Percentiles rank a stretch among this genome's conserved stretches.
phyloP scores from a whole-genome alignment of 1,140 invertebrate species.

The Lepidurus couesii region DNA sequence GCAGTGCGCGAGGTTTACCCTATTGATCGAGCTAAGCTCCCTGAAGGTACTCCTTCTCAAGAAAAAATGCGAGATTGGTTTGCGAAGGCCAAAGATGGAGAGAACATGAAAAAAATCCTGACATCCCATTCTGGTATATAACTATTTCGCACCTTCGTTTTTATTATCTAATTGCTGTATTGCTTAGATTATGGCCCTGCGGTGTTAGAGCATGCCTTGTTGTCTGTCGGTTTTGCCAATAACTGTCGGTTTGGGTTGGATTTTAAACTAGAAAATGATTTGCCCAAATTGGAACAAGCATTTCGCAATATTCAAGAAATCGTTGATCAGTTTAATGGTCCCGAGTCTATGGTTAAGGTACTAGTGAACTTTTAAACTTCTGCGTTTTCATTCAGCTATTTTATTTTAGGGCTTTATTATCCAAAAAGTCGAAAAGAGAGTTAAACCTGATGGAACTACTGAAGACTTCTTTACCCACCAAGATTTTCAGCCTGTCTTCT shows the following conservation, averaged over 20 bases:
- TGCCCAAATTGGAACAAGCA: conserved; percentile 60
- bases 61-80: conserved; percentile 54
- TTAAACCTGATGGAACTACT: conserved; percentile 51
- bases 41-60: conserved; percentile 49
- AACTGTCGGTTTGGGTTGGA: conserved; percentile 54
- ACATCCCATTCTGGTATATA: conserved; percentile 66
- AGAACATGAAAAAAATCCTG: conserved; percentile 77
- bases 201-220: conserved; percentile 81
- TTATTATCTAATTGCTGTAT: conserved; percentile 36
- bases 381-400: neutral
- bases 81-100: conserved; percentile 60
- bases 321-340: neutral
- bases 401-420: conserved; percentile 68
- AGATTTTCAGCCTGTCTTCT: conserved; percentile 84
- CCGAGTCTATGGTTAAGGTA: neutral
- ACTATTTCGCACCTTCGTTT: conserved; percentile 15
- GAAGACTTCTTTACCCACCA: conserved; percentile 69
- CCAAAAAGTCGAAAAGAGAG: conserved; percentile 73
- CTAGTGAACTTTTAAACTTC: neutral
- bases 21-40: conserved; percentile 57
- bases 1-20: conserved; percentile 88
- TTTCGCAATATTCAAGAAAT: conserved; percentile 43
- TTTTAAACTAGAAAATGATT: conserved; percentile 59
- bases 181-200: conserved; percentile 75
- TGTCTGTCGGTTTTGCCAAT: conserved; percentile 60